Evolutionary conservation across 2,113 vertebrate species (phyloP).

Genomic region (Coregonus clupeaformis): DNA sequence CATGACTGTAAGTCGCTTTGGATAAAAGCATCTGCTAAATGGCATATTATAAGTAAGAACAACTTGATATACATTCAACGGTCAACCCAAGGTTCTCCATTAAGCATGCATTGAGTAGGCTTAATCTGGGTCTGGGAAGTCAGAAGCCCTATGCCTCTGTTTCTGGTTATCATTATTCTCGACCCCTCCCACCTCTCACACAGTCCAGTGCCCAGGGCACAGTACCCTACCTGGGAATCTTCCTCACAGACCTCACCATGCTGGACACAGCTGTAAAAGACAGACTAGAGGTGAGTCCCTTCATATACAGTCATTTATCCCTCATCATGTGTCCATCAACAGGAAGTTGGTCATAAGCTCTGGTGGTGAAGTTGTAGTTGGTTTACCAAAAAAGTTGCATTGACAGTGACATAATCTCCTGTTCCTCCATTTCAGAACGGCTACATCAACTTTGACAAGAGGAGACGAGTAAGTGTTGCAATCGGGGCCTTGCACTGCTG

Average conservation of each 20-base stretch:
- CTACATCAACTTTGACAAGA: conserved; percentile 92
- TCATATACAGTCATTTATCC: not conserved
- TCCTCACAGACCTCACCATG: conserved; percentile 90
- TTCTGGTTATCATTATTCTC: not conserved
- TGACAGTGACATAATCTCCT: conserved; percentile 13
- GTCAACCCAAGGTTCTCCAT: too few species aligned
- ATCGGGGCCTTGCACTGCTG: not conserved
- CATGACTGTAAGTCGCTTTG: too few species aligned
- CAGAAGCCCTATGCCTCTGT: too few species aligned
- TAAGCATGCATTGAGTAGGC: too few species aligned
- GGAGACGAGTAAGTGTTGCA: conserved; percentile 77
- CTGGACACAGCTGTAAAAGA: conserved; percentile 87
- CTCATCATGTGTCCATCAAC: not conserved
- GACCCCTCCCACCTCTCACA: not conserved
- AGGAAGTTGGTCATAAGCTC: not conserved
- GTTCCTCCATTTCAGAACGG: conserved; percentile 76
- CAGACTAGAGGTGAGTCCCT: conserved; percentile 77
- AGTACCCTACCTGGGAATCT: conserved; percentile 89
- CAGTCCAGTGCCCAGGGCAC: conserved; percentile 72
- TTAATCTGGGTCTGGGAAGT: not conserved
- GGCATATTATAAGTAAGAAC: too few species aligned
- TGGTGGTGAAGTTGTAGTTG: not conserved
- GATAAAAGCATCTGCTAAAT: too few species aligned
- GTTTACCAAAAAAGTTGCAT: not conserved
- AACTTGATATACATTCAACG: too few species aligned